phyloP scores from a whole-genome alignment of 2,797 vertebrate genomes.

The Schizothorax lantsangensis region DNA sequence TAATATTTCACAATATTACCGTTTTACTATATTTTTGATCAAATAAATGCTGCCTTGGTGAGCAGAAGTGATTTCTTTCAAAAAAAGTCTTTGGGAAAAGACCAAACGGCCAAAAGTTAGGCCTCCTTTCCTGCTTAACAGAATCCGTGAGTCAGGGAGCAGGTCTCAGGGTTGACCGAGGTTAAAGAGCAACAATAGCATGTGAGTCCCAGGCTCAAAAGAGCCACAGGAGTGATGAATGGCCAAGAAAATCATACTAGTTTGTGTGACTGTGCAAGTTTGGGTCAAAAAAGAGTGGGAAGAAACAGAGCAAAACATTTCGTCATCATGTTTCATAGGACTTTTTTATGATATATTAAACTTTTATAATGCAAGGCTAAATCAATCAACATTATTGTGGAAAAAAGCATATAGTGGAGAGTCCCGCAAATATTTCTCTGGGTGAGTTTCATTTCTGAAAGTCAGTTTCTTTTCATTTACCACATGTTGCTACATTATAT shows the following conservation, averaged over 20 bases:
- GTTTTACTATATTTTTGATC: background rate
- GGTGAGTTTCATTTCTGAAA: background rate
- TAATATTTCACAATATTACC: background rate
- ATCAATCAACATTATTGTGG: constrained; percentile 35
- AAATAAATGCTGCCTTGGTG: background rate
- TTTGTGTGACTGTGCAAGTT: background rate
- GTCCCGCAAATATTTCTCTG: background rate
- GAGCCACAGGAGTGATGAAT: constrained; percentile 19
- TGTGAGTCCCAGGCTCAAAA: constrained; percentile 2
- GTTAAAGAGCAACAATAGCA: constrained; percentile 38
- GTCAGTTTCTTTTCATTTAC: background rate
- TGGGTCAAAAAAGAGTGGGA: background rate
- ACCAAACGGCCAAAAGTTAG: constrained; percentile 14
- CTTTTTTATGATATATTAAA: constrained; percentile 22
- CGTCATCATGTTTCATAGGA: constrained; percentile 10
- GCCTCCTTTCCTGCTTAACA: constrained; percentile 5
- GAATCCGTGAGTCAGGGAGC: constrained; percentile 6
- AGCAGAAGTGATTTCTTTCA: background rate
- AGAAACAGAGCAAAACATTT: constrained; percentile 14
- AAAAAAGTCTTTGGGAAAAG: background rate
- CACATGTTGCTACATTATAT: background rate
- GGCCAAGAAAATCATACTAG: constrained; percentile 4
- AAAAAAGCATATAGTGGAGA: background rate
- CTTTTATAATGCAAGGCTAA: constrained; percentile 15
- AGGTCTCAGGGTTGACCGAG: constrained; percentile 10